phyloP scores from a whole-genome alignment of 2,113 vertebrate species.

The Candoia aspera region DNA sequence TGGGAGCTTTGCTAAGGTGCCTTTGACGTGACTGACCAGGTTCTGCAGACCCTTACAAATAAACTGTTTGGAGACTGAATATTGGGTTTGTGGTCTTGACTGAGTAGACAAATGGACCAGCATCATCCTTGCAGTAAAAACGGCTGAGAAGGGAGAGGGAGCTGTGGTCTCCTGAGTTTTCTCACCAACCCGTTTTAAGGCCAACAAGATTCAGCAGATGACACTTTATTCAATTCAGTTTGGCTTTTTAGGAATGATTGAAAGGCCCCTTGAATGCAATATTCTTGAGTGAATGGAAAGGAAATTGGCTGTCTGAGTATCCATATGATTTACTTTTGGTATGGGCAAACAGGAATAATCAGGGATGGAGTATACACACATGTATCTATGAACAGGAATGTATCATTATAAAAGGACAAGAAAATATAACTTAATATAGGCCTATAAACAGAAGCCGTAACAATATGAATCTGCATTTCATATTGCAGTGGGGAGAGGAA shows the following conservation, averaged over 20 bases:
- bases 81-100: no score
- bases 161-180: no score
- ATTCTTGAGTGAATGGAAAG: neutral
- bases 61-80: no score
- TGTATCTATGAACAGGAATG: neutral
- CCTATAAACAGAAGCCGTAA: neutral
- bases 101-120: no score
- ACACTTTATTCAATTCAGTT: neutral
- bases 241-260: neutral
- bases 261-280: neutral
- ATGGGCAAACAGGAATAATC: neutral
- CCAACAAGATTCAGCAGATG: neutral
- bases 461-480: neutral
- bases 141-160: no score
- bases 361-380: neutral
- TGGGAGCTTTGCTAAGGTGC: no score
- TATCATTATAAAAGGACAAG: neutral
- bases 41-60: no score
- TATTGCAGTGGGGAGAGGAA: no score
- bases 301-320: neutral
- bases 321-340: neutral
- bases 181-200: no score
- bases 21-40: no score
- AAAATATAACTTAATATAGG: neutral
- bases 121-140: no score